Evolutionary conservation across 2,113 vertebrate genomes (phyloP).

Genomic region (Myocastor coypus): DNA sequence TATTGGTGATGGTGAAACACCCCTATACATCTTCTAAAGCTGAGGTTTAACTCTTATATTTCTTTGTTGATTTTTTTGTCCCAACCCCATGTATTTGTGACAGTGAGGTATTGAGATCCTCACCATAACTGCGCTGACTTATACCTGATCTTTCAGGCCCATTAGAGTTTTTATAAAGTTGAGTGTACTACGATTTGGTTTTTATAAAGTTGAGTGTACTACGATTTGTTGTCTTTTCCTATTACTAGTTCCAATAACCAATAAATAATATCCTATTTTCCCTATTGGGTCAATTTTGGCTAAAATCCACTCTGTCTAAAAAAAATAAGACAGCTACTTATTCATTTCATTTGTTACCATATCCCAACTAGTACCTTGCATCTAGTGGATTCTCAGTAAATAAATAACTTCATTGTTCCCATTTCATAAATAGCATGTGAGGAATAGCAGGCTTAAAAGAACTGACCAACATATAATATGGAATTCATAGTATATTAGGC

Average conservation of each 20-base stretch:
- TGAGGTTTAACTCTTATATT: neutral
- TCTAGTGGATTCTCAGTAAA: neutral
- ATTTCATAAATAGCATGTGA: constrained; percentile 14
- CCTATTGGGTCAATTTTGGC: neutral
- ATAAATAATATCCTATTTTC: neutral
- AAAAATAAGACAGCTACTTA: neutral
- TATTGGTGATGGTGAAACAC: neutral
- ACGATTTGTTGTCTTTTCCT: neutral
- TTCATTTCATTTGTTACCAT: constrained; percentile 29
- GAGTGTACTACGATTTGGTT: neutral
- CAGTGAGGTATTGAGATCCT: neutral
- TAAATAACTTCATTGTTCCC: neutral
- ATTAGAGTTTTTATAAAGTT: neutral
- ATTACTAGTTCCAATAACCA: neutral
- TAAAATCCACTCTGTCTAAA: neutral
- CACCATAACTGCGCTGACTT: neutral
- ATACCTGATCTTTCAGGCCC: neutral
- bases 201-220: too few species aligned
- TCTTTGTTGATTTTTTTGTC: neutral
- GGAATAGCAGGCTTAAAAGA: neutral
- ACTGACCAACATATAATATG: neutral
- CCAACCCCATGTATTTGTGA: neutral
- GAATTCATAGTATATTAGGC: neutral
- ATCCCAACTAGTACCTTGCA: neutral
- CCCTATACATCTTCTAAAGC: neutral